Evolutionary conservation across 2,888 invertebrate genomes (phyloP).

Genomic region (Ametastegia equiseti): DNA sequence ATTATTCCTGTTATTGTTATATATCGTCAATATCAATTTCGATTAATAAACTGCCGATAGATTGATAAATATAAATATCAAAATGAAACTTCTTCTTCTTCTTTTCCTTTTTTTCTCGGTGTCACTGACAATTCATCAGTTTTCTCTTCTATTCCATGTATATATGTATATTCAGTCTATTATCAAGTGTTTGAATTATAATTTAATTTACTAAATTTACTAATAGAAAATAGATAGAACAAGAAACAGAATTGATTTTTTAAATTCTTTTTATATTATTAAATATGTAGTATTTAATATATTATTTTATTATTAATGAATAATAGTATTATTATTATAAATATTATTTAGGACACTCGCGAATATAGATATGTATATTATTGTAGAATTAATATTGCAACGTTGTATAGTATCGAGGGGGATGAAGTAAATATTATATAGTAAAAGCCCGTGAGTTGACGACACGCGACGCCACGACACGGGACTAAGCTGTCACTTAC

Average conservation of each 20-base stretch:
- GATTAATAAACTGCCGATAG: too few species aligned
- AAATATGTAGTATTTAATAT: background rate
- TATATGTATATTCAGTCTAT: too few species aligned
- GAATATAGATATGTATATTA: background rate
- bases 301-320: background rate
- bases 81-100: background rate
- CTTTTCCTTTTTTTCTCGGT: background rate
- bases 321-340: background rate
- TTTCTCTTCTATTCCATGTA: too few species aligned
- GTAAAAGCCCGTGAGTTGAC: background rate
- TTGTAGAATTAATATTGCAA: background rate
- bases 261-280: too few species aligned
- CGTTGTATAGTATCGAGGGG: background rate
- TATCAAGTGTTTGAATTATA: too few species aligned
- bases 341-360: background rate
- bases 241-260: background rate
- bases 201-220: background rate
- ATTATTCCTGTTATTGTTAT: background rate
- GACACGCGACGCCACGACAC: constrained; percentile 33
- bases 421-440: too few species aligned
- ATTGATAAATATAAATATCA: too few species aligned
- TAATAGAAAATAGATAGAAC: background rate
- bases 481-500: constrained; percentile 51
- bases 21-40: background rate
- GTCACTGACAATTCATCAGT: background rate